These are phyloP conservation scores for Anthopleura sola DNA, from an alignment of 64 coral and sea anemone species.

Conservation along the genomic window DNA sequence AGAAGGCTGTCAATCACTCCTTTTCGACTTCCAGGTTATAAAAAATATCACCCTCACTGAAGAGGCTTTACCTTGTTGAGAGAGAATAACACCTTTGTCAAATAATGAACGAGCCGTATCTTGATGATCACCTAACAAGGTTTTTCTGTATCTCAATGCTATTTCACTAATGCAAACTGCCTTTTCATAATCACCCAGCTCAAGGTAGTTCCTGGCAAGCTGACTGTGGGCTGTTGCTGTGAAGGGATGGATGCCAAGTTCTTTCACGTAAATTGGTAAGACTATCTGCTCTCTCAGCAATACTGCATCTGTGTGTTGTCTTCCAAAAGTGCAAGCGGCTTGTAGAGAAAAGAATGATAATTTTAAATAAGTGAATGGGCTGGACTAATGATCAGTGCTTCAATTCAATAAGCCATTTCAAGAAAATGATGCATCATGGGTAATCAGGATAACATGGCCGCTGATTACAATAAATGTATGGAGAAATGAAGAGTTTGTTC, in stretches of 20 bases:
- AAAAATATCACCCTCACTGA: no score
- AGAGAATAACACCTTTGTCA: constrained; percentile 14
- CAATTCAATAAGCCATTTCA: no score
- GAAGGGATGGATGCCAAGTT: constrained; percentile 64
- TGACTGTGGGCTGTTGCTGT: constrained; percentile 43
- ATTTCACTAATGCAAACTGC: background rate
- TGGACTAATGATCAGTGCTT: no score
- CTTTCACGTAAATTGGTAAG: constrained; percentile 41
- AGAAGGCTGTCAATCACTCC: background rate
- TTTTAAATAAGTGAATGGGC: no score
- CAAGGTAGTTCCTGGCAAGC: constrained; percentile 35
- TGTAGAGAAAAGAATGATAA: background rate
- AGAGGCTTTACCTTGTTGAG: background rate
- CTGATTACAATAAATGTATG: no score
- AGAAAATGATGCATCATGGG: no score
- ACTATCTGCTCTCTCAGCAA: background rate
- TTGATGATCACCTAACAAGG: constrained; percentile 23
- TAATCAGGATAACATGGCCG: no score
- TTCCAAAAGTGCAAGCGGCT: background rate
- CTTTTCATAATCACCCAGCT: constrained; percentile 3
- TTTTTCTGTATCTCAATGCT: constrained; percentile 7
- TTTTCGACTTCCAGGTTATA: background rate
- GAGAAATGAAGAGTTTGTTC: no score
- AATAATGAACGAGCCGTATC: constrained; percentile 44
- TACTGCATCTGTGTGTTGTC: constrained; percentile 22